Conservation (phyloP, 2,113 vertebrate genomes). For the Hyla sarda region DNA sequence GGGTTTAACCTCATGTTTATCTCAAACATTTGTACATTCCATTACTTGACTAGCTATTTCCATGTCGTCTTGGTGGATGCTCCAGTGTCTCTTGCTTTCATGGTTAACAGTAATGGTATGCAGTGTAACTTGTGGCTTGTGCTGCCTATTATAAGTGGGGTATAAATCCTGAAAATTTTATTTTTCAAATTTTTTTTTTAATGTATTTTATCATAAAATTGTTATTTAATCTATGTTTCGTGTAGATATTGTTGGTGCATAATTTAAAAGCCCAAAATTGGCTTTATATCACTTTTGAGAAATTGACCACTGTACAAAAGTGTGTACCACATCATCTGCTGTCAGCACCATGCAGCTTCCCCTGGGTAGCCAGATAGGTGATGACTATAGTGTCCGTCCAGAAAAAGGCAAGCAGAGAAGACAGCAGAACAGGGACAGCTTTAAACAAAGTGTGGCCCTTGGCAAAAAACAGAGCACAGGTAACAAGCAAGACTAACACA, state of each 20-base stretch:
- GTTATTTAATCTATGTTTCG: neutral
- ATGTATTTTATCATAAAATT: neutral
- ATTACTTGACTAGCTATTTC: neutral
- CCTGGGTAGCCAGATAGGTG: no score
- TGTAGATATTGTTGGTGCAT: neutral
- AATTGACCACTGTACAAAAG: no score
- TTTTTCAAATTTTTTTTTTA: no score
- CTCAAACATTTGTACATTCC: conserved; percentile 31
- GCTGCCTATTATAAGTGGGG: neutral
- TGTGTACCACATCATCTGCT: no score
- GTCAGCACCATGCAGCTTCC: no score
- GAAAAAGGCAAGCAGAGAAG: no score
- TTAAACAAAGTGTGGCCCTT: no score
- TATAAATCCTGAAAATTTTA: neutral
- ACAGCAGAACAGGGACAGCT: no score
- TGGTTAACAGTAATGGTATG: neutral
- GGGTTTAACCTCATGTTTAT: conserved; percentile 31
- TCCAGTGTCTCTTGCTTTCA: neutral
- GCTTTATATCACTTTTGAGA: no score
- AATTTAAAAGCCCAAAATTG: neutral
- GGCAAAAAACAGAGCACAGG: no score
- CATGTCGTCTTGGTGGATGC: neutral
- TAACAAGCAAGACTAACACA: no score
- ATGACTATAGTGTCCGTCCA: no score
- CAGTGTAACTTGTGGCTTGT: neutral